phyloP scores from a whole-genome alignment of 1,140 invertebrate species.

The Vanessa tameamea region DNA sequence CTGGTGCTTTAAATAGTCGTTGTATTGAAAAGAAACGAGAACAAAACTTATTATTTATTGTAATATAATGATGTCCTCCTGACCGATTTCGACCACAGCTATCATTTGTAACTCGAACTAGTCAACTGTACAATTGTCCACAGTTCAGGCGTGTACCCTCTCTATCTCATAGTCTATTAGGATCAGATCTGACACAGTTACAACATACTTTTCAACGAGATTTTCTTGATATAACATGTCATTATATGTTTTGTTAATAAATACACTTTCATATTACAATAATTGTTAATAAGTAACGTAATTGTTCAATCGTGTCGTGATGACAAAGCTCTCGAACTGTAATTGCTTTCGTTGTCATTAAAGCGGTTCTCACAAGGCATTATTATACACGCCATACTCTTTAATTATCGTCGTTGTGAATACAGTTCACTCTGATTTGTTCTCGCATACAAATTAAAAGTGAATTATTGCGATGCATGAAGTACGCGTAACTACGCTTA shows the following conservation, averaged over 20 bases:
- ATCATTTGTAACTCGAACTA: no score
- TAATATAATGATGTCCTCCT: no score
- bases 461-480: background rate
- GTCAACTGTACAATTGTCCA: no score
- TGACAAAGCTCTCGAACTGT: slow-evolving; percentile 2
- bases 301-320: background rate
- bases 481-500: background rate
- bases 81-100: no score
- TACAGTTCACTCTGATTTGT: background rate
- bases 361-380: slow-evolving; percentile 4
- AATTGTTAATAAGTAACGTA: background rate
- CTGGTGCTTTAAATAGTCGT: background rate
- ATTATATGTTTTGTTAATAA: no score
- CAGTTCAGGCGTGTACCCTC: no score
- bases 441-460: background rate
- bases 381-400: background rate
- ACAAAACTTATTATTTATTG: background rate
- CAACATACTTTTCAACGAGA: no score
- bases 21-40: background rate
- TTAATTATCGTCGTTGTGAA: slow-evolving; percentile 6
- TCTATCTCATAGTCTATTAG: no score
- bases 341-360: slow-evolving; percentile 13
- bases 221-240: no score
- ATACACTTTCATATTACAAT: no score
- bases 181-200: no score